Evolutionary conservation across 2,888 invertebrate genomes (phyloP), one percentile per base, ranked within the genome.

Genomic region (Macropis europaea): DNA sequence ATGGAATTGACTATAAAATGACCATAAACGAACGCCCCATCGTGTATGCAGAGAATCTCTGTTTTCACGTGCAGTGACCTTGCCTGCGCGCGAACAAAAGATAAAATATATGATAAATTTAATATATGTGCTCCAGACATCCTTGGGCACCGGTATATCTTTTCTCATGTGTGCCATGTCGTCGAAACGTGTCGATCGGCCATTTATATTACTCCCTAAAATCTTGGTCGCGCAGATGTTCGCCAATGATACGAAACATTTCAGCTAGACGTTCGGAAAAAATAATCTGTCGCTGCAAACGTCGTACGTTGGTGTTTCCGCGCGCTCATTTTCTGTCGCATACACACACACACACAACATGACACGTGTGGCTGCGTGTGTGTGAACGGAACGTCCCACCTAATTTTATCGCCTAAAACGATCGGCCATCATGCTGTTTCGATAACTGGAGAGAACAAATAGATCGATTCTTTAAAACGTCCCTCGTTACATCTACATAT

Each of bases 261-360:
- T 56, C 60, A 66, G 80, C 80, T 77, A 82, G 76, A 77, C 73
- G 60, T 77, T n/a, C n/a, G n/a, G 52, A 68, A 79, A 80, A 82
- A 79, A 81, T 82, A 82, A 82, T 83, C 79, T 83, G 74, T 79
- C 79, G 74, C 72, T 72, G 74, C 48, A 57, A 79, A 73, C 53
- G 38, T 64, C 70, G 76, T 73, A 64, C 68, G 54, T 67, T 69
- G 73, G 68, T 79, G 32, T 52, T n/a, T 60, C 30, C 45, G 48
- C 60, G 48, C 54, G 57, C 32, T 52, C 53, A 47, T 42, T 47
- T 52, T 53, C 60, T 60, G 60, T 19, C 74, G 48, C 53, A 68
- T 43, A 40, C 52, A 64, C 53, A 71, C 50, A 48, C 53, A 47
- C 47, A 42, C 45, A 45, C 60, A n/a, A n/a, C n/a, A 7, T 38